These are phyloP conservation scores for Orius insidiosus DNA, from an alignment of 1,140 invertebrate genomes.

Conservation along the genomic window DNA sequence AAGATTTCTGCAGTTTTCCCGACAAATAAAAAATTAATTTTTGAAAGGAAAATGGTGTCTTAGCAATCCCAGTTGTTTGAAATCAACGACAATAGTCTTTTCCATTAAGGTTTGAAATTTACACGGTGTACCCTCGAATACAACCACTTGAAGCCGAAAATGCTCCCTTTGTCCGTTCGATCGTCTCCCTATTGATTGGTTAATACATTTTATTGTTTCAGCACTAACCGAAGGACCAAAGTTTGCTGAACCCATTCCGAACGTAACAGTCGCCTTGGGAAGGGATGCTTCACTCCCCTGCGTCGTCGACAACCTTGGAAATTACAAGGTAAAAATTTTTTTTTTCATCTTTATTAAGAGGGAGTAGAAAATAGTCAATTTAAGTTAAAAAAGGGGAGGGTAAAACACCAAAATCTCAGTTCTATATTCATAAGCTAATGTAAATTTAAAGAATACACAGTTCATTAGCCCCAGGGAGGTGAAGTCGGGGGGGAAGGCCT, in stretches of 20 bases:
- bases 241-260: slow-evolving; percentile 73
- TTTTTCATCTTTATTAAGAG: background rate
- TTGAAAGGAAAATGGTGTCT: too few species aligned
- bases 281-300: slow-evolving; percentile 73
- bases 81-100: background rate
- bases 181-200: background rate
- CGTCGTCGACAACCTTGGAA: slow-evolving; percentile 71
- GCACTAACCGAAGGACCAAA: slow-evolving; percentile 64
- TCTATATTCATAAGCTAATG: too few species aligned
- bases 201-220: slow-evolving; percentile 29
- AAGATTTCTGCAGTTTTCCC: too few species aligned
- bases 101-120: background rate
- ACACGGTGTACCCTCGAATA: too few species aligned
- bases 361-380: background rate
- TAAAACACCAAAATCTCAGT: background rate
- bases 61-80: too few species aligned
- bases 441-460: too few species aligned
- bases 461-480: too few species aligned
- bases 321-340: slow-evolving; percentile 54
- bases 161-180: background rate
- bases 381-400: background rate
- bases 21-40: too few species aligned
- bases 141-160: too few species aligned
- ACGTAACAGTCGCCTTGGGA: slow-evolving; percentile 72
- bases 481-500: too few species aligned